Base-by-base conservation (phyloP, 2,888 invertebrate species). In the Piscicola geometra region DNA sequence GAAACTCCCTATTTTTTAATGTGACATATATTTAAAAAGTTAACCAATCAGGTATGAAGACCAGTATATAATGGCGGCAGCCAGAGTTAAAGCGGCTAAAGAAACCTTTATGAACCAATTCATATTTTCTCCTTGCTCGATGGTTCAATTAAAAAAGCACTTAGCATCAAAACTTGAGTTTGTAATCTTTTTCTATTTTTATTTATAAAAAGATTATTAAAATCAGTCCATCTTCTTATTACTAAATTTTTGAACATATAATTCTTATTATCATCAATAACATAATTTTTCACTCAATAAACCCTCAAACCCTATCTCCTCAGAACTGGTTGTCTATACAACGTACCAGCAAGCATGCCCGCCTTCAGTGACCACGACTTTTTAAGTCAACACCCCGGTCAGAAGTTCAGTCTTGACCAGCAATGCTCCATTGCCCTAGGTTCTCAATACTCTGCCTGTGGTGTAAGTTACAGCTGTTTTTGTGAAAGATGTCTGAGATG, bases 381-480 rank as follows among this genome's bases (percentile, higher is more conserved):
- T 56, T 56, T 56, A n/a, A 72, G 56, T 3, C 72, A 50, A 33
- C 52, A 80, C n/a, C 82, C 82, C 0, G 83, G 83, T 0, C 81
- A 82, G 71, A 68, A 78, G 25, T 81, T 79, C 72, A 75, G 75
- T 25, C 80, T 81, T 9, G 82, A 83, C 74, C 80, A 81, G 12
- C 83, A 83, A 76, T 83, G 83, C 66, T 75, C 78, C 33, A 77
- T 81, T 56, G 81, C 82, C 18, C 81, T 81, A 79, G 83, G 83
- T n/a, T 75, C 76, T 9, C 74, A 73, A 0, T 81, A 82, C 18
- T 82, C 81, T 75, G 78, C 82, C 33, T 83, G 83, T 71, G 78
- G 81, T 78, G 83, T 76, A 80, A 81, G 75, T 56, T 25, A 15
- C 3, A 2, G 18, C 5, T 68, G 18, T 15, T 35, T 68, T 5